Percentiles rank a stretch among this genome's conserved stretches.
These are phyloP conservation scores for Stenichneumon culpator DNA, from an alignment of 2,888 invertebrate species.

Conservation along the genomic window DNA sequence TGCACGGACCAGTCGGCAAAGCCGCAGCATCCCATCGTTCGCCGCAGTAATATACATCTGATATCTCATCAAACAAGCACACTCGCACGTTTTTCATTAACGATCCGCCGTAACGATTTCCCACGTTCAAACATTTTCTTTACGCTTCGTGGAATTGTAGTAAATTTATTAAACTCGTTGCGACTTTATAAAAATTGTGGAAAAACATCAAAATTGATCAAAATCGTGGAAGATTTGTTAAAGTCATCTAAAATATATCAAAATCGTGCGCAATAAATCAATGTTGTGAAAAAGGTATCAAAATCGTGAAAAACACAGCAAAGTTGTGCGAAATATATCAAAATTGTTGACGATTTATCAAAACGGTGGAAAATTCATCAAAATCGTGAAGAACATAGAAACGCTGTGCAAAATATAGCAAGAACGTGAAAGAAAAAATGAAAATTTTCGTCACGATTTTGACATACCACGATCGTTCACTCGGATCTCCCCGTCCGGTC, in stretches of 20 bases:
- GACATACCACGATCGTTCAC: background rate
- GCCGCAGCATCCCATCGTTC: conserved; percentile 30
- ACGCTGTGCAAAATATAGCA: background rate
- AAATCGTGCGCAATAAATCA: no score
- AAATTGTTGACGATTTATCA: no score
- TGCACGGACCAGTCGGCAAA: background rate
- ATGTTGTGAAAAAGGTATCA: no score
- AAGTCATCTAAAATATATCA: background rate
- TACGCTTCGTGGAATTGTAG: background rate
- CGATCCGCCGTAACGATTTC: conserved; percentile 22
- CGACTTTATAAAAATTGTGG: no score
- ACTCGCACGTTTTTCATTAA: conserved; percentile 61
- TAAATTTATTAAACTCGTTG: no score
- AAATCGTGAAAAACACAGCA: no score
- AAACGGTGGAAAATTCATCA: no score
- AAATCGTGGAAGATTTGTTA: no score
- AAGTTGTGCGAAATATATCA: no score
- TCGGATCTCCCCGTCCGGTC: background rate
- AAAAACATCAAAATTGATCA: background rate
- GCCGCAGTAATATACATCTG: conserved; percentile 56
- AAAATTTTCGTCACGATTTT: background rate
- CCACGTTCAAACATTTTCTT: conserved; percentile 9
- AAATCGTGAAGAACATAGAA: no score
- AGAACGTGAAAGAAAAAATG: background rate
- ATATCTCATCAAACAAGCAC: conserved; percentile 61